These are phyloP conservation scores for Alaudala cheleensis DNA, from an alignment of 2,113 vertebrate species.

Conservation along the genomic window DNA sequence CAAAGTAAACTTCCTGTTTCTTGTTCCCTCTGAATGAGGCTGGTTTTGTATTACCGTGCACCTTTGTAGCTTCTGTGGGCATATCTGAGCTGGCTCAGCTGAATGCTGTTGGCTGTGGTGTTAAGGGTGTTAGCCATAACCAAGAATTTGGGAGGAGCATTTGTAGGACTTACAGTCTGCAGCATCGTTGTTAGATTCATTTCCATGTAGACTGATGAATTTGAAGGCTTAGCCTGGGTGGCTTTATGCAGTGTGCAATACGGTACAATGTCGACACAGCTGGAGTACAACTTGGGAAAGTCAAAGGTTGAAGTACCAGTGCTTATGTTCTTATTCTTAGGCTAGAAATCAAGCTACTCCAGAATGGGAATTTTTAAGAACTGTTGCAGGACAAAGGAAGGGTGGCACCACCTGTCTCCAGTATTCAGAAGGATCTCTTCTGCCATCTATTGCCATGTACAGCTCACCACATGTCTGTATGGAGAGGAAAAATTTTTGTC, in stretches of 20 bases:
- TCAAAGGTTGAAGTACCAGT: background rate
- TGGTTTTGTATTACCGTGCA: background rate
- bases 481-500: background rate
- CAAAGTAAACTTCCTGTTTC: background rate
- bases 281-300: background rate
- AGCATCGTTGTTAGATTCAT: background rate
- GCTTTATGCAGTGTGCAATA: background rate
- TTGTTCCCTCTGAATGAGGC: background rate
- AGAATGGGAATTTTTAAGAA: conserved; percentile 4
- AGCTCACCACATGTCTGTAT: conserved; percentile 19
- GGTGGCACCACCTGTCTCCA: conserved; percentile 30
- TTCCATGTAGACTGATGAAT: background rate
- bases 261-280: background rate
- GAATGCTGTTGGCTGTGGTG: background rate
- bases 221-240: background rate
- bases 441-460: conserved; percentile 59
- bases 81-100: background rate
- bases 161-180: background rate
- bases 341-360: background rate
- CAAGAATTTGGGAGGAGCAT: background rate
- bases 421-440: conserved; percentile 56
- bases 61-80: background rate
- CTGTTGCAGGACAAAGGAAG: conserved; percentile 31
- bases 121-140: background rate
- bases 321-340: background rate